Base-by-base conservation (phyloP, 2,888 invertebrate species). In the Eledone cirrhosa region DNA sequence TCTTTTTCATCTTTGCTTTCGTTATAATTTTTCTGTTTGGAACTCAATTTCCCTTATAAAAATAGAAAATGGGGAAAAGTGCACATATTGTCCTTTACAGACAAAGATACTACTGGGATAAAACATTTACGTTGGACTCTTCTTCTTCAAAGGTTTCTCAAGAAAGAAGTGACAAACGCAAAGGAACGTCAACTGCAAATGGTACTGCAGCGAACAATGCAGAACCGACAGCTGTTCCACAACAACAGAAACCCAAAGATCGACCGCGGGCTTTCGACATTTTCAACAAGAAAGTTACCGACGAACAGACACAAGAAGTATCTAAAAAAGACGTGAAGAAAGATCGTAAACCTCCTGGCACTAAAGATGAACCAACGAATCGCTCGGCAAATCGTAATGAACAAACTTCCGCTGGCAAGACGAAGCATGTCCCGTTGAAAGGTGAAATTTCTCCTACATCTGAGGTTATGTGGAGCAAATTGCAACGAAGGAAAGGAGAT, bases 401-500 rank as follows among this genome's bases (percentile, higher is more conserved):
- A 69, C 24, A 47, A 24, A 31, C 78, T 78, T 14, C 77, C 47
- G 24, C 84, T 82, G 8, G 48, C 19, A 78, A 78, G 47, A 78
- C 67, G 69, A 65, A 53, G 29, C 31, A 69, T 5, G 76, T n/a
- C 1, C 76, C 76, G 0, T 47, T 47, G 13, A 76, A 48, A 22
- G 48, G 24, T 24, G 76, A 76, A 14, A 47, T 76, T 24, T 47
- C 76, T 8, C 80, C 83, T 14, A 83, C 85, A 5, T 84, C 84
- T 24, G 83, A 87, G 81, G 85, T 85, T 80, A 87, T 87, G 87
- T 83, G 84, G 84, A 85, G 84, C 29, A 83, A 86, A 41, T 82
- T 89, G 13, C 85, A 85, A 77, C 80, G 84, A 67, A 86, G 85
- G 72, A 85, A 87, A 76, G 89, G 89, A 22, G 84, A 86, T 31